Conservation (phyloP, 2,113 vertebrate genomes). For the Crypturellus undulatus region DNA sequence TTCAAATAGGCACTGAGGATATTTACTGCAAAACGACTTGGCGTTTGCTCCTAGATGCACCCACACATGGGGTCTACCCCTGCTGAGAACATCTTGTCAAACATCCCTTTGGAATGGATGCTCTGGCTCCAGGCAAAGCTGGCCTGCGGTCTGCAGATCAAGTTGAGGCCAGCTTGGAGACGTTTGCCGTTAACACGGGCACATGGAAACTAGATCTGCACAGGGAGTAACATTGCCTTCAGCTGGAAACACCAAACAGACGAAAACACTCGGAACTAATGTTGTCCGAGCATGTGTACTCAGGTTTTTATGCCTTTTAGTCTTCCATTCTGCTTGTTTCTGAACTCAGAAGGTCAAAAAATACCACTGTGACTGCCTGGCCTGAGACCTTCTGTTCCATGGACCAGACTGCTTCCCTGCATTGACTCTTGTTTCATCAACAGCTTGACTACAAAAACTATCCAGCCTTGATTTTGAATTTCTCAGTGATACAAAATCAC, state of each 20-base stretch:
- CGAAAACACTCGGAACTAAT: neutral
- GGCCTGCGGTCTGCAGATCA: neutral
- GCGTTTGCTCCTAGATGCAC: neutral
- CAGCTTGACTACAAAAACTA: slow-evolving; percentile 27
- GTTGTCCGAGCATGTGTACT: neutral
- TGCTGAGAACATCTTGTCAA: neutral
- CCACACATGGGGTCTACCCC: fast-evolving
- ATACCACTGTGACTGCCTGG: neutral
- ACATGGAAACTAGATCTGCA: neutral
- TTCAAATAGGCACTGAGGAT: fast-evolving
- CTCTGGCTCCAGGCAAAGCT: neutral
- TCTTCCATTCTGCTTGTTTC: neutral
- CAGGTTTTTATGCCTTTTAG: neutral
- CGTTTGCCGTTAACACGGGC: neutral
- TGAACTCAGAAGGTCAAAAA: neutral
- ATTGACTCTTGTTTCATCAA: neutral
- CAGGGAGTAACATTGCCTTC: neutral
- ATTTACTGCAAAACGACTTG: neutral
- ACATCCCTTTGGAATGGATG: neutral
- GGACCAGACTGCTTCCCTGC: neutral
- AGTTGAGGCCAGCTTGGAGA: neutral
- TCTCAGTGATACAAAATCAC: neutral
- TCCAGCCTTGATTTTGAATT: slow-evolving; percentile 17
- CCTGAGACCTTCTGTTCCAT: neutral
- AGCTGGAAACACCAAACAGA: neutral